Base-by-base conservation (phyloP, 2,797 vertebrate species). In the Mormyrops boulengeri region DNA sequence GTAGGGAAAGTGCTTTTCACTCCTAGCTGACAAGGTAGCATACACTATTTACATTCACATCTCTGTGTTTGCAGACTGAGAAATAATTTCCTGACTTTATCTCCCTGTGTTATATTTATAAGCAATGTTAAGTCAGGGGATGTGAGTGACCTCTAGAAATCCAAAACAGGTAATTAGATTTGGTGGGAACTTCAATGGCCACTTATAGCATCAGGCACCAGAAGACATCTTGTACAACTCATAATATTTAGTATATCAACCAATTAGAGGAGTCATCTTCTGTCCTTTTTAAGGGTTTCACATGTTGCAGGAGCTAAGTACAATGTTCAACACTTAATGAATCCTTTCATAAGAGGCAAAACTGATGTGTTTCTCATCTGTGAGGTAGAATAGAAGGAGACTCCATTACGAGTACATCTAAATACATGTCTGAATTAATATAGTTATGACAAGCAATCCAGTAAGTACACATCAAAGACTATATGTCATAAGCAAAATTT, bases 21-120 rank as follows among this genome's bases (percentile, higher is more conserved):
- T 94, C 92, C 92, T 92, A 92, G 93, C 77, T 73, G 90, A 90
- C 22, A 1, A 90, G 91, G 89, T 88, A 26, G 88, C 92, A 91
- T 91, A 88, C 89, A 92, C 91, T 94, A 93, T 94, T 94, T 94
- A 93, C 94, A 94, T 94, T 92, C 88, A n/a, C 30, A 77, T 52
- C 6, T 89, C 93, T 91, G 92, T 93, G 91, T 93, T 93, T 93
- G 91, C 93, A 93, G 89, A 87, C 90, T 90, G 92, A 91, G 88
- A 91, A 91, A 88, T 92, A 93, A 92, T 92, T 91, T 93, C 90
- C 88, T 88, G 88, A 4, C 22, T 92, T 94, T 94, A 94, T 94
- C 93, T 92, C 38, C 88, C 85, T 7, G 22, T 92, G 60, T 92
- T 91, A 52, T 93, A 92, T 92, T 92, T 91, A 92, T 93, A 91